Evolutionary conservation across 2,797 vertebrate genomes (phyloP).

Genomic region (Galaxias olidus): DNA sequence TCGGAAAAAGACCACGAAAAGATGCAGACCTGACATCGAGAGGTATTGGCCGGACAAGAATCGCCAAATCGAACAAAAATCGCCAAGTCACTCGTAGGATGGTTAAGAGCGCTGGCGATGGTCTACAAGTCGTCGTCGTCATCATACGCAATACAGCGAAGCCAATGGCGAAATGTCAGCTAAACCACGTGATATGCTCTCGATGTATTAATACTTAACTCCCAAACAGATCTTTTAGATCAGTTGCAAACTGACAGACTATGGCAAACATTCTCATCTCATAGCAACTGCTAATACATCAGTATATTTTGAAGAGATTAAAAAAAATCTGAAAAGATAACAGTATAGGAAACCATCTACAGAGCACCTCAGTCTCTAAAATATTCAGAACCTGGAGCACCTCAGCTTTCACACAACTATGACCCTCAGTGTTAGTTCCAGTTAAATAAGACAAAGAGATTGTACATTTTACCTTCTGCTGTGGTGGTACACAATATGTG

Average conservation of each 20-base stretch:
- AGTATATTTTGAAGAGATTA: slow-evolving; percentile 8
- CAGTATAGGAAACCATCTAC: not conserved
- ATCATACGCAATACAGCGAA: slow-evolving; percentile 66
- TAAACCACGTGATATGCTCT: slow-evolving; percentile 66
- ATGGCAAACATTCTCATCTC: not conserved
- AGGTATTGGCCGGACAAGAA: slow-evolving; percentile 42
- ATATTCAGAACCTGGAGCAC: slow-evolving; percentile 15
- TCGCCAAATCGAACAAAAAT: slow-evolving; percentile 56
- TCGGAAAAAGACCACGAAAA: slow-evolving; percentile 71
- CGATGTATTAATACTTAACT: slow-evolving; percentile 70
- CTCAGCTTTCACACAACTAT: slow-evolving; percentile 21
- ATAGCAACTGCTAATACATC: too few relatives aligned
- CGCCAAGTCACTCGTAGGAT: slow-evolving; percentile 48
- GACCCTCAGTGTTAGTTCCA: slow-evolving; percentile 43
- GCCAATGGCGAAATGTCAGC: slow-evolving; percentile 74
- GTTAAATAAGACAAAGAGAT: slow-evolving; percentile 44
- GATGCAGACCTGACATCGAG: slow-evolving; percentile 62
- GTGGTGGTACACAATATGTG: slow-evolving; percentile 78
- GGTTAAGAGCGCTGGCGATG: slow-evolving; percentile 76
- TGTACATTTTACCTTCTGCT: slow-evolving; percentile 78
- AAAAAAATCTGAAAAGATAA: not conserved
- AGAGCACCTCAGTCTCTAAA: slow-evolving; percentile 18
- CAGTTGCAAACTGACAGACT: slow-evolving; percentile 57
- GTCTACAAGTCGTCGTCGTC: slow-evolving; percentile 63
- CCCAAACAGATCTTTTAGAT: slow-evolving; percentile 61